Evolutionary conservation across 2,113 vertebrate genomes (phyloP).

Genomic region (Syngnathus floridae): DNA sequence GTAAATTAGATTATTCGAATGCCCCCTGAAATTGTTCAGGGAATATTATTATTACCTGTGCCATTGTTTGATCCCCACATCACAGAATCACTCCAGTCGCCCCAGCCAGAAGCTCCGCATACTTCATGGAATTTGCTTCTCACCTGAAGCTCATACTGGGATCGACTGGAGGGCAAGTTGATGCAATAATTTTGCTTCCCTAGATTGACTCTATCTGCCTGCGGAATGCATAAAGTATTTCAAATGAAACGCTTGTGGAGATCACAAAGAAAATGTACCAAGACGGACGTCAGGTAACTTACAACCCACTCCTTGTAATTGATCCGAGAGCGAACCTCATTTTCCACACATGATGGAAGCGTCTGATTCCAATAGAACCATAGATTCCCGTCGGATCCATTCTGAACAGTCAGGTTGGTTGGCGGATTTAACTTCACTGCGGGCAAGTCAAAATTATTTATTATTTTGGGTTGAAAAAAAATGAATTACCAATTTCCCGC

Average conservation of each 20-base stretch:
- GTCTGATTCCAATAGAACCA: conserved; percentile 53
- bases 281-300: background rate
- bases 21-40: background rate
- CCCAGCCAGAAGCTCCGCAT: conserved; percentile 57
- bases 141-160: conserved; percentile 58
- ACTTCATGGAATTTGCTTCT: rapidly evolving
- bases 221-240: background rate
- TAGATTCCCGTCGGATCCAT: conserved; percentile 32
- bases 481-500: background rate
- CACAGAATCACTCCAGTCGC: conserved; percentile 63
- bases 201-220: rapidly evolving
- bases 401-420: conserved; percentile 34
- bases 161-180: conserved; percentile 44
- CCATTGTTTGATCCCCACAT: conserved; percentile 52
- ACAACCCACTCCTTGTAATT: conserved; percentile 41
- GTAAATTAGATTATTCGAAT: background rate
- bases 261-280: background rate
- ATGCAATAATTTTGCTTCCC: conserved; percentile 23
- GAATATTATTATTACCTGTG: conserved; percentile 22
- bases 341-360: rapidly evolving
- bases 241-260: background rate
- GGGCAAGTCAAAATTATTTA: background rate
- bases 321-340: conserved; percentile 30
- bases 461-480: background rate
- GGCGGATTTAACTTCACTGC: conserved; percentile 53